A percentile compares a stretch with the other conserved stretches of the same genome.
Evolutionary conservation across 2,888 invertebrate genomes (phyloP).

Genomic region (Campaea margaritaria): DNA sequence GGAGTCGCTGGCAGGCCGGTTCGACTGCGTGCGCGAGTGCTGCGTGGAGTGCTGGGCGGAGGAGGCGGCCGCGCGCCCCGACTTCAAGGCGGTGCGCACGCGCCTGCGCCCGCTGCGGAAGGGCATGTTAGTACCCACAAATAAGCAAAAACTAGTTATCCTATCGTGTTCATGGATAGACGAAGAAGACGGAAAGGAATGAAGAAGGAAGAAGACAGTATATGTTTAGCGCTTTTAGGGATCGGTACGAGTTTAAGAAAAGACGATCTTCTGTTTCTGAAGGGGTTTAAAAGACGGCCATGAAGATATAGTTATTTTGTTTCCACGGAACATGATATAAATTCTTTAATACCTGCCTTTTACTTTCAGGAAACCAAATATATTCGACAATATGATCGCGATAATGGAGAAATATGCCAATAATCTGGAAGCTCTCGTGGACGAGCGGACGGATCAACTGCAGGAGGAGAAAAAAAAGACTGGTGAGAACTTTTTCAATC

Average conservation of each 20-base stretch:
- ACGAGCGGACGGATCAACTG: constrained; percentile 96
- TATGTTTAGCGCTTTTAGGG: too few relatives aligned
- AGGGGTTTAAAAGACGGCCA: too few relatives aligned
- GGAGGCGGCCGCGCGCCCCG: constrained; percentile 91
- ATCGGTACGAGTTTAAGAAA: too few relatives aligned
- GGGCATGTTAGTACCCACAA: constrained; percentile 90
- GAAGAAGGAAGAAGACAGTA: too few relatives aligned
- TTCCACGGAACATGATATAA: not conserved
- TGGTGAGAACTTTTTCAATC: constrained; percentile 73
- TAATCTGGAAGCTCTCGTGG: constrained; percentile 96
- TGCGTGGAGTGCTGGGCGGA: constrained; percentile 95
- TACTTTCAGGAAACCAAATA: constrained; percentile 93
- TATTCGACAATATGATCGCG: constrained; percentile 98
- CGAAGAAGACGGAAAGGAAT: too few relatives aligned
- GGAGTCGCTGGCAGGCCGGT: constrained; percentile 91
- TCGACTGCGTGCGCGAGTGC: constrained; percentile 94
- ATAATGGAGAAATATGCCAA: constrained; percentile 99
- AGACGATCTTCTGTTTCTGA: too few relatives aligned
- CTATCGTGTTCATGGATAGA: too few relatives aligned
- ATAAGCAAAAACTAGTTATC: not conserved
- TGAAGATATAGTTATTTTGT: too few relatives aligned
- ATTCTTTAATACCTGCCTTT: not conserved
- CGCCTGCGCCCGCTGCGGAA: constrained; percentile 92
- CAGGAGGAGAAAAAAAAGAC: constrained; percentile 99
- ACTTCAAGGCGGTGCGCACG: constrained; percentile 92